Conservation (phyloP, 2,888 invertebrate genomes). For the Siphonodentalium dalli region DNA sequence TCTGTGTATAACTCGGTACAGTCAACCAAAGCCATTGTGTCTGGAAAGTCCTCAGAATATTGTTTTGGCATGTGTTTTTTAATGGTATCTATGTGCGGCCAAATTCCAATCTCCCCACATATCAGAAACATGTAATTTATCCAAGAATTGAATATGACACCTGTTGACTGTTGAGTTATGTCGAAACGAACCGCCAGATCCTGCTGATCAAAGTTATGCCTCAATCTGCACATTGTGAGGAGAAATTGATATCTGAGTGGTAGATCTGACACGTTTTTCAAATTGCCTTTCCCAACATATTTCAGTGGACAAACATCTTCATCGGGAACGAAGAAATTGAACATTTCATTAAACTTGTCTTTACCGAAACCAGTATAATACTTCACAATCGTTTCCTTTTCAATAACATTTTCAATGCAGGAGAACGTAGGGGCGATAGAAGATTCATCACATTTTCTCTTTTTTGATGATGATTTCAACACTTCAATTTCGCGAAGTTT, state of each 20-base stretch:
- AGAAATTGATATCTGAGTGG: background rate
- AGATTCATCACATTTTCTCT: too few species aligned
- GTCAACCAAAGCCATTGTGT: constrained; percentile 9
- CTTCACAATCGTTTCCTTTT: too few species aligned
- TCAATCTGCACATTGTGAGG: background rate
- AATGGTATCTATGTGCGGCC: constrained; percentile 2
- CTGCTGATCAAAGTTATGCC: background rate
- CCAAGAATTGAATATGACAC: background rate
- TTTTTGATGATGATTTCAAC: too few species aligned
- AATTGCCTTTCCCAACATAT: too few species aligned
- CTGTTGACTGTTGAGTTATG: background rate
- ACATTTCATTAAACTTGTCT: too few species aligned
- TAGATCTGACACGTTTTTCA: too few species aligned
- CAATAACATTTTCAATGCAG: too few species aligned
- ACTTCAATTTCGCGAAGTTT: too few species aligned
- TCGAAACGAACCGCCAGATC: constrained; percentile 1
- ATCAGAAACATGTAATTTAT: constrained; percentile 3
- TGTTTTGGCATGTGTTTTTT: constrained; percentile 3
- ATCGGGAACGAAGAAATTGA: too few species aligned
- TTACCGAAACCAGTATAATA: too few species aligned
- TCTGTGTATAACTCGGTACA: constrained; percentile 18
- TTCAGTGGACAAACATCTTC: too few species aligned
- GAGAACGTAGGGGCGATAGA: too few species aligned
- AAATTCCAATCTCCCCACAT: background rate
- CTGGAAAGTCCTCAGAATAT: constrained; percentile 7